phyloP scores from a whole-genome alignment of 2,888 invertebrate genomes.

The Abrostola triplasia region DNA sequence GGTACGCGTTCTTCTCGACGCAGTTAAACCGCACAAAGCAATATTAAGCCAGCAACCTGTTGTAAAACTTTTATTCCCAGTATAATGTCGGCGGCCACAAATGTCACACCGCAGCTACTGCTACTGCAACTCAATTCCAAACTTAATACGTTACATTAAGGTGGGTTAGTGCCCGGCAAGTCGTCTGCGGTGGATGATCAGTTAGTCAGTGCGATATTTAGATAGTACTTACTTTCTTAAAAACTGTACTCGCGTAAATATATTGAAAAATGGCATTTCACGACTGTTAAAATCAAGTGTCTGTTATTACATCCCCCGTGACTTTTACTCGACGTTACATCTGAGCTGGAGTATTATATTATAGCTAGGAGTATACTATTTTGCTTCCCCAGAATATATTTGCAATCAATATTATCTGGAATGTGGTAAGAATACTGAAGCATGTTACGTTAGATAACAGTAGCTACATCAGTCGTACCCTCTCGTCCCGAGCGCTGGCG shows the following conservation, averaged over 20 bases:
- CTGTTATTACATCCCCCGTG: neutral
- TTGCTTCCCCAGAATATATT: neutral
- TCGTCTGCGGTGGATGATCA: slow-evolving; percentile 7
- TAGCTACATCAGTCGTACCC: slow-evolving; percentile 22
- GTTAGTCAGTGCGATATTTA: slow-evolving; percentile 20
- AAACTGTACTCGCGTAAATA: slow-evolving; percentile 1
- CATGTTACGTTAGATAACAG: slow-evolving; percentile 18
- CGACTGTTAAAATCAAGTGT: slow-evolving; percentile 1
- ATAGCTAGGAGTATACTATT: neutral
- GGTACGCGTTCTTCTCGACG: slow-evolving; percentile 60
- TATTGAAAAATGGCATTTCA: slow-evolving; percentile 5
- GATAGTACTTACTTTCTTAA: slow-evolving; percentile 17
- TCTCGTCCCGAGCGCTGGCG: slow-evolving; percentile 26
- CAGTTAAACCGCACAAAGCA: slow-evolving; percentile 64
- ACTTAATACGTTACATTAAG: slow-evolving; percentile 35
- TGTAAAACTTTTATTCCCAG: slow-evolving; percentile 74
- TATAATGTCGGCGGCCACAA: slow-evolving; percentile 55
- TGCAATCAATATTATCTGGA: slow-evolving; percentile 13
- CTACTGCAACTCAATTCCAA: slow-evolving; percentile 28
- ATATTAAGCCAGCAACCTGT: slow-evolving; percentile 69
- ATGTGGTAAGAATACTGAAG: slow-evolving; percentile 15
- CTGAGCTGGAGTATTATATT: no score
- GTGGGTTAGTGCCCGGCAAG: slow-evolving; percentile 19
- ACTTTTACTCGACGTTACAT: no score
- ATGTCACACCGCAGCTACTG: slow-evolving; percentile 28